Base-by-base conservation (phyloP, 2,797 vertebrate genomes). In the Dendrocincla fuliginosa region DNA sequence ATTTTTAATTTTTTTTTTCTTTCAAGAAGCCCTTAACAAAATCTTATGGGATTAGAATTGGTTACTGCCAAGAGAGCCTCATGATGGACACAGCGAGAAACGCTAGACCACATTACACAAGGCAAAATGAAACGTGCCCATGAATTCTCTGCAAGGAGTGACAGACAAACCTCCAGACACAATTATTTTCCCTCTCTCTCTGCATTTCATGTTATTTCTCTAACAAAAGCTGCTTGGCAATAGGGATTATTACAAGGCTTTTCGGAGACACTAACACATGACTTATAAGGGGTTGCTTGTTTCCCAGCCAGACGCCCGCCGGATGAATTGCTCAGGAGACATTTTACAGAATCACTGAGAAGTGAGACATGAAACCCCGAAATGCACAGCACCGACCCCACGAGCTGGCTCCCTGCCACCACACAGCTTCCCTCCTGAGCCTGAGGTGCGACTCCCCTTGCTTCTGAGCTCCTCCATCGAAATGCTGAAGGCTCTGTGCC, bases 241-340 rank as follows among this genome's bases (percentile, higher is more conserved):
- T 60, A 59, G 76, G 70, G 83, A 95, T 93, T 96, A 95, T 94
- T 96, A 86, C 70, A 90, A 92, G 83, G 67, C 67, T 93, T 88
- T 79, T 33, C 67, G 85, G 80, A 94, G 85, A 84, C 63, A 46
- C 50, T 79, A 91, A 63, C 41, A 67, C 87, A 80, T 16, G 39
- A 84, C 70, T 88, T 68, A 4, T 33, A 67, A 86, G 50, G 76
- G 64, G 6, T 92, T 49, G 61, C 79, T 91, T 67, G 87, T 56
- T 92, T 89, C 56, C 63, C 81, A 89, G 81, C 37, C 94, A 77
- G 75, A 60, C 5, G 32, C 67, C 71, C 3, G 0, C 77, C 82
- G 81, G 76, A 64, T 33, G 74, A 70, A 74, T 64, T 52, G 70
- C 70, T 93, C 84, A 42, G 92, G 84, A 88, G 42, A 52, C 23